Base-by-base conservation (phyloP, 2,113 vertebrate genomes). In the Spermophilus dauricus region DNA sequence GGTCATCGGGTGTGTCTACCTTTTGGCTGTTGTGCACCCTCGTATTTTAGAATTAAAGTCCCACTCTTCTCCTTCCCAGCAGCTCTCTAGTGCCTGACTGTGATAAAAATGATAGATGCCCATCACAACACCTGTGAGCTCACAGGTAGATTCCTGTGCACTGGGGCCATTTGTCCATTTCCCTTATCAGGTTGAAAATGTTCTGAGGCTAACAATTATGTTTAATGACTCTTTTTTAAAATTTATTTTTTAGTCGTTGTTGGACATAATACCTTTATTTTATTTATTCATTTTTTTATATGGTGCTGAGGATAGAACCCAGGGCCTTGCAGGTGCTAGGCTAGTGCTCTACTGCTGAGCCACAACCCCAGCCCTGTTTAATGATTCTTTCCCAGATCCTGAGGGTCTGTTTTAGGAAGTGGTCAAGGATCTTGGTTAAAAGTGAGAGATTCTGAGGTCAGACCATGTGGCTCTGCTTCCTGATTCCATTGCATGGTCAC, bases 391-490 rank as follows among this genome's bases (percentile, higher is more conserved):
- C 4, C 48, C 37, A 53, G 78, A 37, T 95, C 86, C 53, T 56
- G 69, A 88, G 90, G 32, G 86, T 94, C 65, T 88, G 82, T 72
- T 95, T 77, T 30, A 88, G 94, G 94, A 95, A 95, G 91, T 89
- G 78, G 67, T 72, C 24, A 95, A 85, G 92, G 91, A 58, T 56
- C 45, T 70, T 75, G 82, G 93, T 94, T 78, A 45, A 72, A 91
- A 63, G 28, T 45, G 30, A 81, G 85, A 75, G 73, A 58, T 80
- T 90, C 88, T 90, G 95, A 80, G 93, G 87, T 94, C 76, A 87
- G 85, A 87, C 56, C 70, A 56, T 16, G 8, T 24, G 88, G 84
- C 42, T 76, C 51, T 28, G 65, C 14, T 7, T 86, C 84, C 69
- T 42, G 56, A 37, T 86, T 81, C 69, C 9, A 51, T 45, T 67